Evolutionary conservation across 2,888 invertebrate genomes (phyloP), one percentile per base, ranked within the genome.

Genomic region (Rhodophaea formosa): DNA sequence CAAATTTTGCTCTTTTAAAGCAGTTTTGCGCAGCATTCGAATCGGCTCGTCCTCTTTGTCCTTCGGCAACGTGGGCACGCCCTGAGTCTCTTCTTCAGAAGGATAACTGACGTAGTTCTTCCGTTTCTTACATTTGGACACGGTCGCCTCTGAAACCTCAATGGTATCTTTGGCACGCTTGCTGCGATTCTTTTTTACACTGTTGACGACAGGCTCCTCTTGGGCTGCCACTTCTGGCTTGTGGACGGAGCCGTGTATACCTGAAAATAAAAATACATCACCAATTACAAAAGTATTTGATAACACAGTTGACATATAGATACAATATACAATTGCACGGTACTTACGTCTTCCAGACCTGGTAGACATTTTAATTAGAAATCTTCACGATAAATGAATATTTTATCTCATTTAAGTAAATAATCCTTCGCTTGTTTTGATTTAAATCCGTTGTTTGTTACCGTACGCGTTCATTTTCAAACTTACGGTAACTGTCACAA

Each of bases 321-420:
- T 17, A 55, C 8, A 53, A n/a, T 29, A 15, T 17, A 55, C 8
- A 53, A n/a, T 29, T 15, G 23, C 0, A 29, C 35, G 53, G 32
- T 59, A 82, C 86, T 83, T 76, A 90, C 90, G 78, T 80, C 84
- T 90, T 44, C 88, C 86, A 57, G 89, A 88, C 73, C 89, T 81
- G 3, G 89, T 90, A 61, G 88, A 82, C 89, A 90, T 89, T 62
- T 67, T 76, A 54, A 59, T 29, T 14, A 8, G 15, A 43, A 45
- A 54, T 46, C 58, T 57, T 53, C 30, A 10, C 42, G 17, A 56
- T 43, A 49, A 51, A 56, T 43, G 15, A 47, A 32, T 51, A 43
- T 12, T 55, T 30, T 15, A 32, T 8, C 23, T 46, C 30, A 30
- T 14, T 8, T 17, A 39, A 2, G 35, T 39, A 39, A 12, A 30